Conservation (phyloP, 2,888 invertebrate genomes). For the Gortyna flavago region DNA sequence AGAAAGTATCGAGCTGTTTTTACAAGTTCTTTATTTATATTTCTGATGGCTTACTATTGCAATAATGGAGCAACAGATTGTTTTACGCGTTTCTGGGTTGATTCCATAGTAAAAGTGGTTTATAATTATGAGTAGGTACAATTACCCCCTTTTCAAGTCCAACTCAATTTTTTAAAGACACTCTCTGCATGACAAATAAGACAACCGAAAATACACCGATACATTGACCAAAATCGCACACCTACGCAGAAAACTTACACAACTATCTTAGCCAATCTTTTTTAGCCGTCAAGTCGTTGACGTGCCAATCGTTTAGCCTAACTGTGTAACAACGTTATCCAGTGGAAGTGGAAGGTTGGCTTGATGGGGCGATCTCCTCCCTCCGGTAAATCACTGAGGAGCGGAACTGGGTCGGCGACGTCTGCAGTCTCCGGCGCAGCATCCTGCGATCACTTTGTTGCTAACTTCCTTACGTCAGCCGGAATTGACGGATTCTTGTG, state of each 20-base stretch:
- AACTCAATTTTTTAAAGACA: neutral
- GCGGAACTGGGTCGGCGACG: conserved; percentile 64
- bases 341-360: conserved; percentile 58
- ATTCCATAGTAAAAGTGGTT: no score
- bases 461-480: conserved; percentile 52
- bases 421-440: conserved; percentile 55
- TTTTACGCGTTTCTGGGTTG: no score
- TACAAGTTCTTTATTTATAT: neutral
- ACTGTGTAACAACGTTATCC: conserved; percentile 60
- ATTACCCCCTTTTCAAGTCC: no score
- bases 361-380: conserved; percentile 62
- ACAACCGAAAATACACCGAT: no score
- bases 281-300: conserved; percentile 23
- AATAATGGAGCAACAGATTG: no score
- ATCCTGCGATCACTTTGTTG: conserved; percentile 58
- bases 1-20: no score
- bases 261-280: conserved; percentile 22
- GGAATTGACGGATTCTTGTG: conserved; percentile 39
- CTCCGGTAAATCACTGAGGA: conserved; percentile 67
- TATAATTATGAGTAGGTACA: no score
- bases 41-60: no score
- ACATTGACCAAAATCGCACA: neutral
- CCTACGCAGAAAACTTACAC: neutral
- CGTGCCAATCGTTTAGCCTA: conserved; percentile 51
- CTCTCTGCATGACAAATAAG: neutral